Evolutionary conservation across 2,888 invertebrate genomes (phyloP), one percentile per base, ranked within the genome.

Genomic region (Chrysolina haemoptera): DNA sequence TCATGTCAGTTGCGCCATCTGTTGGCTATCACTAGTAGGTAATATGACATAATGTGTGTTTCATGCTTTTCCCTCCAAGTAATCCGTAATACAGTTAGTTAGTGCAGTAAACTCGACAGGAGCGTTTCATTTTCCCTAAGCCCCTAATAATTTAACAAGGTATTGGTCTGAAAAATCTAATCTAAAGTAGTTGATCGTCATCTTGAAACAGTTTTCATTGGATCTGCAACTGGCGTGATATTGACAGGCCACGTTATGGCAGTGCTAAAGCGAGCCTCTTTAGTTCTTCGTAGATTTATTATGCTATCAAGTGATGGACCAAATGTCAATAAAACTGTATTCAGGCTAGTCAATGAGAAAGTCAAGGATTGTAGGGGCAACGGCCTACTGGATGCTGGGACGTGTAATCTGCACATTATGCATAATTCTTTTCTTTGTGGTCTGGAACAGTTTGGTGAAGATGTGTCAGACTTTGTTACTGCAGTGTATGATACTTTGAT

Each of bases 331-430:
- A n/a, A 50, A n/a, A 50, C 48, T 50, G 16, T 50, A 8, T 50
- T 50, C 48, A 50, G 14, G 48, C 10, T 50, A 50, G 48, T 50
- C 48, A 50, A 50, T 50, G 48, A 50, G 16, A 50, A 50, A 50
- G 48, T 50, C 48, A 50, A 50, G 48, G 16, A n/a, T 50, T 16
- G 16, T 50, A 50, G 48, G 48, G 48, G 48, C 48, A 50, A 50
- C 9, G 48, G 48, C 48, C 48, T 27, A 27, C 27, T 27, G n/a
- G n/a, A n/a, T n/a, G n/a, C 50, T n/a, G 50, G 50, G 50, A 50
- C 18, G 50, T 50, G 18, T n/a, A 50, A 50, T 18, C 50, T 50
- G 50, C 50, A 18, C 50, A 50, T 50, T 50, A 16, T 50, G 50
- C 50, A 50, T 16, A 50, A 50, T 18, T 50, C 1, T 50, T 50